Base-by-base conservation (phyloP, 2,113 vertebrate species). In the Nibea coibor region DNA sequence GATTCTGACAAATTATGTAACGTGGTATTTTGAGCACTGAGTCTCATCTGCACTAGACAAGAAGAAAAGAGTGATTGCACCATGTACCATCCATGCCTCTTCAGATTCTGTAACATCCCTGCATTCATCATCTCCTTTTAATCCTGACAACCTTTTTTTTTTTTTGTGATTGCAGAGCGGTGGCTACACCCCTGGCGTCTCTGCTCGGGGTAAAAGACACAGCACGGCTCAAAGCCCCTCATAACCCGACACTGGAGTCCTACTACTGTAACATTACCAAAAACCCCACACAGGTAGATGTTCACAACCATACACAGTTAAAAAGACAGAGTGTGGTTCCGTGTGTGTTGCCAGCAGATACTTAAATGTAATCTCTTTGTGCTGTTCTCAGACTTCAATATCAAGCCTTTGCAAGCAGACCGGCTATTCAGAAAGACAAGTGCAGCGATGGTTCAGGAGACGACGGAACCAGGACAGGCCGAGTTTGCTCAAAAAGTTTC, bases 401-500 rank as follows among this genome's bases (percentile, higher is more conserved):
- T 80, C 62, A 58, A 87, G 76, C 48, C 89, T 96, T 67, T 92
- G 92, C 85, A 92, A 93, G 83, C 89, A 93, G 87, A 93, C 91
- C 0, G 94, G 92, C 12, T 87, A 14, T 56, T 91, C 97, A 92
- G 91, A 97, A 95, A 92, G 90, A 94, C 89, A 97, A 94, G 80
- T 98, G 24, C 97, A 99, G 85, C 93, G 96, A 81, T 99, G 98
- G 98, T 99, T 99, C 87, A 95, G 97, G 8, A 95, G 97, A 28
- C 94, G 97, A 47, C 94, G 98, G 84, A 99, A 99, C 92, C 97
- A 97, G 81, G 97, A 99, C 93, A 86, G 98, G 56, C 97, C 98
- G 5, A 97, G 96, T 78, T 90, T 98, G 56, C 96, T 98, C 10
- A 99, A 99, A 93, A 99, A 98, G 86, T 99, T 99, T 70, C 85